Conservation (phyloP, 2,113 vertebrate genomes). For the Tragelaphus strepsiceros region DNA sequence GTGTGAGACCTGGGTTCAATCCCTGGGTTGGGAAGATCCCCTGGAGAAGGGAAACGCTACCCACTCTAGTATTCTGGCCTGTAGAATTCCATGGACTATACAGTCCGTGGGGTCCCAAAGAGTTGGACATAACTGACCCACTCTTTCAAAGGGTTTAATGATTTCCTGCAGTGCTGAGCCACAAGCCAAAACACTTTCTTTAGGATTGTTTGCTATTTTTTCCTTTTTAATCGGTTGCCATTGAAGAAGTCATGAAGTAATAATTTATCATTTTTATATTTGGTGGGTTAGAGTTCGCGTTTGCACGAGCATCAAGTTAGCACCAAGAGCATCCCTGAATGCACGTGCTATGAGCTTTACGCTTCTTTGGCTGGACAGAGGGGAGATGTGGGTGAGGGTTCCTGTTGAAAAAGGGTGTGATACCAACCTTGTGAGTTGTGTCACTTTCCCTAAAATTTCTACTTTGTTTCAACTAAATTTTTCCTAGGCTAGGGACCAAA, state of each 20-base stretch:
- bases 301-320: background rate
- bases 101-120: background rate
- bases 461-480: background rate
- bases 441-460: background rate
- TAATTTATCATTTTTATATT: background rate
- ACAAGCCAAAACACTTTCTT: background rate
- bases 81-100: background rate
- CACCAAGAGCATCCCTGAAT: background rate
- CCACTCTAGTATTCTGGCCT: background rate
- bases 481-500: background rate
- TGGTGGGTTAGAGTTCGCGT: background rate
- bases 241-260: background rate
- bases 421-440: background rate
- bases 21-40: background rate
- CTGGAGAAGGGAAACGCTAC: background rate
- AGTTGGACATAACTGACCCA: background rate
- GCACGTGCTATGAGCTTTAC: fast-evolving
- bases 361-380: fast-evolving
- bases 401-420: background rate
- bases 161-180: background rate
- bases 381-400: fast-evolving
- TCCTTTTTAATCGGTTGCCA: background rate
- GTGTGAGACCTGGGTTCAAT: background rate
- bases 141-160: background rate
- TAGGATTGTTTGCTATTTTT: background rate